A percentile compares a stretch with the other conserved stretches of the same genome.
Conservation (phyloP, 1,140 invertebrate species). For the Drosophila tropicalis region DNA sequence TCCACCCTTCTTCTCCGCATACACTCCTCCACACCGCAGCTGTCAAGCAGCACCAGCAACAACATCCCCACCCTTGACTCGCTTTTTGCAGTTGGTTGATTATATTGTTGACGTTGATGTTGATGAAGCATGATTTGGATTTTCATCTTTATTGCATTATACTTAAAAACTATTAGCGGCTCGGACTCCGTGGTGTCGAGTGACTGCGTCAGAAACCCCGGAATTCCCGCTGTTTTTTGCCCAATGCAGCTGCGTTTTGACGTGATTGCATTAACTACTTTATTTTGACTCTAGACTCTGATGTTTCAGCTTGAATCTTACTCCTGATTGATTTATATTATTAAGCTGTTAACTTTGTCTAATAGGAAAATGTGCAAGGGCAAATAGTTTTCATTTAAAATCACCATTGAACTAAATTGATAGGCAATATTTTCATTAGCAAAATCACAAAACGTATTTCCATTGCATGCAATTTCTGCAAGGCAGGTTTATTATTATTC, state of each 20-base stretch:
- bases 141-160: slow-evolving; percentile 82
- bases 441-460: no score
- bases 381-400: no score
- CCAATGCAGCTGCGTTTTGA: slow-evolving; percentile 6
- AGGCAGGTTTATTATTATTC: background rate
- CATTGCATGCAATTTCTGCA: no score
- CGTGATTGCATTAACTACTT: slow-evolving; percentile 36
- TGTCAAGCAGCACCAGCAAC: background rate
- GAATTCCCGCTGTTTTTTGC: background rate
- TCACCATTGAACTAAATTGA: no score
- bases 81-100: slow-evolving; percentile 58
- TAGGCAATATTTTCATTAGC: no score
- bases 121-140: slow-evolving; percentile 81
- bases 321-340: slow-evolving; percentile 60
- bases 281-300: background rate
- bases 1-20: no score
- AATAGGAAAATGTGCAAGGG: background rate
- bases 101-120: slow-evolving; percentile 82
- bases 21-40: background rate
- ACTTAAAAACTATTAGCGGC: slow-evolving; percentile 81
- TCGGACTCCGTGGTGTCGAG: slow-evolving; percentile 1
- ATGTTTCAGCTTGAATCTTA: slow-evolving; percentile 2
- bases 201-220: background rate
- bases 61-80: slow-evolving; percentile 68
- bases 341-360: slow-evolving; percentile 25